Evolutionary conservation across 2,888 invertebrate species (phyloP).

Genomic region (Himalopsyche anomala): DNA sequence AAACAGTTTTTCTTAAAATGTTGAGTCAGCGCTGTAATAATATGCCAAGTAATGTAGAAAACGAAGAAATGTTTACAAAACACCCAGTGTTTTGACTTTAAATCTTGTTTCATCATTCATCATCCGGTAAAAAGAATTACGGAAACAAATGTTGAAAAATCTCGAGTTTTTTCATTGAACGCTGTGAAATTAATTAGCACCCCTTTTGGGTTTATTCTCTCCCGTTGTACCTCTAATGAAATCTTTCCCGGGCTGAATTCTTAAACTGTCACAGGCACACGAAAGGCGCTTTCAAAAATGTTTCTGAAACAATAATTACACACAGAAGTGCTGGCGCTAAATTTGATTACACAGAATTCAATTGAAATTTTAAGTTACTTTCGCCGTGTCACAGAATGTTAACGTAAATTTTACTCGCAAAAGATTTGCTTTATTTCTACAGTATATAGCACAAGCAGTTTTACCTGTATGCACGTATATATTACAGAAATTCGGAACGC

Average conservation of each 20-base stretch:
- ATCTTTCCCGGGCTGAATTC: conserved; percentile 28
- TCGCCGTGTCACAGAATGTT: conserved; percentile 16
- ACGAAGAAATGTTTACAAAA: neutral
- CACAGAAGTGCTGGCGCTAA: conserved; percentile 15
- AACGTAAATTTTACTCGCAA: conserved; percentile 15
- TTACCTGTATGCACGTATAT: too few species aligned
- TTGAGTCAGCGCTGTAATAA: too few species aligned
- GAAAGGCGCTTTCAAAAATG: conserved; percentile 5
- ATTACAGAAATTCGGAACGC: too few species aligned
- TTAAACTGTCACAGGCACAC: conserved; percentile 21
- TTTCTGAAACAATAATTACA: conserved; percentile 26
- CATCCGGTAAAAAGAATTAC: conserved; percentile 59
- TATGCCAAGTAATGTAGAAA: too few species aligned
- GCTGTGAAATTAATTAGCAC: conserved; percentile 29
- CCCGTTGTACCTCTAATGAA: conserved; percentile 24
- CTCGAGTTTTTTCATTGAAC: conserved; percentile 28
- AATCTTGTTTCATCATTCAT: conserved; percentile 59
- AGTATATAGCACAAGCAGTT: too few species aligned
- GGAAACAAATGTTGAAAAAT: conserved; percentile 58
- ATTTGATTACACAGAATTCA: conserved; percentile 29
- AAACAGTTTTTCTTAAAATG: too few species aligned
- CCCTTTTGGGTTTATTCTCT: conserved; percentile 4
- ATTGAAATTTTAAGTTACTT: conserved; percentile 27
- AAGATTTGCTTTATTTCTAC: neutral
- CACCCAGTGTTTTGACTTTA: conserved; percentile 54